Base-by-base conservation (phyloP, 2,113 vertebrate species). In the Piaya cayana region DNA sequence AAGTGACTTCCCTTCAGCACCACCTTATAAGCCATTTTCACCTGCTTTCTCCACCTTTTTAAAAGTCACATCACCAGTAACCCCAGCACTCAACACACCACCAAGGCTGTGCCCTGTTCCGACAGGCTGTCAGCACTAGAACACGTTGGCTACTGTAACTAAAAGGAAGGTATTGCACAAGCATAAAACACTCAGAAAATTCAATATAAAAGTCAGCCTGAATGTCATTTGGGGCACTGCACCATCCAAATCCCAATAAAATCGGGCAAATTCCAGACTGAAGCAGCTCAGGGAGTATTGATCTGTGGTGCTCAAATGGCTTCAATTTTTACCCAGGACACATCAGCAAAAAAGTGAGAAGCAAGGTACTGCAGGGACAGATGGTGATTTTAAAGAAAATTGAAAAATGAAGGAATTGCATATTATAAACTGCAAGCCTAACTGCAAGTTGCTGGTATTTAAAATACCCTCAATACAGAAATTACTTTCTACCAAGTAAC, bases 341-440 rank as follows among this genome's bases (percentile, higher is more conserved):
- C n/a, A 58, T 42, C 55, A 85, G 89, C 89, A 5, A 87, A 70
- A 9, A 72, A 89, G 37, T 1, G 3, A 76, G 53, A 23, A 49
- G 52, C 47, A 56, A 93, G 45, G 72, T 47, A 55, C 39, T 67
- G 65, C 88, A 96, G 42, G 50, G 32, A 84, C 76, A 94, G 82
- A 53, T 90, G 88, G 60, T 84, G 45, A 82, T 90, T 88, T 90
- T 68, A 90, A 91, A 65, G 70, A 83, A 96, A 95, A 88, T 52
- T 78, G 71, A 56, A 92, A 96, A 92, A 93, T 79, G 22, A 96
- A 86, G 86, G 82, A 94, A 94, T 58, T 79, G 78, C 43, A 72
- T 53, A 78, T 75, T 71, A 92, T 65, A 90, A 86, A 62, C 72
- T 50, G 13, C 16, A 93, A 81, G n/a, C 32, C 49, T 96, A 90